phyloP scores from a whole-genome alignment of 2,113 vertebrate genomes.

The Ptyas mucosa region DNA sequence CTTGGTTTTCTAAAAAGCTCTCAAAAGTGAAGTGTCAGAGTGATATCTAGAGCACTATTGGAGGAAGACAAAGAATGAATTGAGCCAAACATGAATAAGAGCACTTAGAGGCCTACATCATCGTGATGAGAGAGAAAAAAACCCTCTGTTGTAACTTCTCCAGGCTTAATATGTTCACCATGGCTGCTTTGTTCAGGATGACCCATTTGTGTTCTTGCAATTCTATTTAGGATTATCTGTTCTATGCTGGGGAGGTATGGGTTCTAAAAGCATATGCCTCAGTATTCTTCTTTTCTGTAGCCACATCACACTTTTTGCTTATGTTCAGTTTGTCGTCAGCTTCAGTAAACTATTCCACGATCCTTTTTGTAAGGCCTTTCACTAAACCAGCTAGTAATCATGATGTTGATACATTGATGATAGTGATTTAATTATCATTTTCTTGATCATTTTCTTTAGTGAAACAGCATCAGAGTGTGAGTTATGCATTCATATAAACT shows the following conservation, averaged over 20 bases:
- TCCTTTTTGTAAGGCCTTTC: neutral
- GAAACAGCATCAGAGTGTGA: neutral
- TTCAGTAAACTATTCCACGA: neutral
- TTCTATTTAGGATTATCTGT: neutral
- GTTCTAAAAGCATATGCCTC: neutral
- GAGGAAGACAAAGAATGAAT: neutral
- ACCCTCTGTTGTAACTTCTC: neutral
- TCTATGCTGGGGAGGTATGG: neutral
- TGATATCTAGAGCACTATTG: neutral
- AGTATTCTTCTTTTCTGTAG: neutral
- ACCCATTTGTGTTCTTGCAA: neutral
- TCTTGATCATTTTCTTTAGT: slow-evolving; percentile 9
- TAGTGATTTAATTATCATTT: neutral
- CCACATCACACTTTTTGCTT: neutral
- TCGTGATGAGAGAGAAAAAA: neutral
- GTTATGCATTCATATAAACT: neutral
- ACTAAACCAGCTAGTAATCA: neutral
- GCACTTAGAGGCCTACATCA: neutral
- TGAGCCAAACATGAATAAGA: neutral
- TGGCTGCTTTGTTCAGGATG: neutral
- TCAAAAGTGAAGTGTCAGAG: neutral
- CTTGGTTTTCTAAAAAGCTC: neutral
- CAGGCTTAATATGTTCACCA: neutral
- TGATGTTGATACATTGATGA: neutral
- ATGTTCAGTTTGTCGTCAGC: neutral